phyloP scores from a whole-genome alignment of 2,888 invertebrate species.

The Acronicta aceris region DNA sequence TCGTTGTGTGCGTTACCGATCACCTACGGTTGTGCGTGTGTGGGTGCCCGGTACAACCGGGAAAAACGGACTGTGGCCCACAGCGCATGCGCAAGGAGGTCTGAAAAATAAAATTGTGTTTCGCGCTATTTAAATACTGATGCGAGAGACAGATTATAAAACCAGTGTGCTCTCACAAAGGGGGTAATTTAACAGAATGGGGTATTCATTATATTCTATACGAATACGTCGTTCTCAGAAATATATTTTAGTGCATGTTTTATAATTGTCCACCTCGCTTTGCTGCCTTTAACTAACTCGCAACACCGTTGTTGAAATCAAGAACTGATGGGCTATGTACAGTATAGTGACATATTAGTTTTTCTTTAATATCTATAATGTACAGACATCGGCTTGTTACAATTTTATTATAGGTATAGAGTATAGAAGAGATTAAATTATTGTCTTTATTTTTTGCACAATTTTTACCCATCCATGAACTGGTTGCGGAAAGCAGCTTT shows the following conservation, averaged over 20 bases:
- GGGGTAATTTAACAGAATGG: conserved; percentile 62
- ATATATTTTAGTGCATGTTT: conserved; percentile 50
- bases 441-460: too few species aligned
- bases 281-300: conserved; percentile 7
- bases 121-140: conserved; percentile 76
- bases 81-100: conserved; percentile 73
- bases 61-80: conserved; percentile 62
- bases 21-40: conserved; percentile 71
- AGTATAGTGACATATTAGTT: too few species aligned
- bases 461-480: too few species aligned
- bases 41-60: conserved; percentile 69
- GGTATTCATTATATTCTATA: conserved; percentile 56
- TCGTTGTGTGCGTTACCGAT: conserved; percentile 68
- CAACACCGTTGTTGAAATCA: conserved; percentile 11
- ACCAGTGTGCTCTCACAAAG: conserved; percentile 57
- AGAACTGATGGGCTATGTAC: neutral
- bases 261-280: conserved; percentile 34
- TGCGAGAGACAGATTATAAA: conserved; percentile 68
- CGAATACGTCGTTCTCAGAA: conserved; percentile 33
- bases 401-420: too few species aligned
- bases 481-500: too few species aligned
- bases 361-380: too few species aligned
- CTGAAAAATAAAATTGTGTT: conserved; percentile 74
- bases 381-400: too few species aligned
- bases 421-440: too few species aligned